These are phyloP conservation scores for Spondyliosoma cantharus DNA, from an alignment of 2,797 vertebrate species.

Conservation along the genomic window DNA sequence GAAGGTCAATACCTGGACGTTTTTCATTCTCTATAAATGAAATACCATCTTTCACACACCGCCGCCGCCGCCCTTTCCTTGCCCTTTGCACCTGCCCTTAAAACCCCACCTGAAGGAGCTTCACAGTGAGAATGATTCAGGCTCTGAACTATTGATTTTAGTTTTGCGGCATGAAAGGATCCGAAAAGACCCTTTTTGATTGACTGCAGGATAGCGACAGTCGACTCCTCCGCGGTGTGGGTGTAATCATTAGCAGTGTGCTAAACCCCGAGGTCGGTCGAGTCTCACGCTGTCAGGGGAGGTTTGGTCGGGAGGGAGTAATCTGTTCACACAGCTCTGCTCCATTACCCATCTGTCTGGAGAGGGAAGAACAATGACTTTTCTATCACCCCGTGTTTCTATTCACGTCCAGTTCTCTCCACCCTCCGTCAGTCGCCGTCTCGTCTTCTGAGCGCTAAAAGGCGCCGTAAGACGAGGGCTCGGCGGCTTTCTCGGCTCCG, in stretches of 20 bases:
- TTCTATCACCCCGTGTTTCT: conserved; percentile 39
- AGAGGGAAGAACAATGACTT: conserved; percentile 63
- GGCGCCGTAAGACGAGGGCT: conserved; percentile 13
- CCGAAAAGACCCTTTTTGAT: conserved; percentile 61
- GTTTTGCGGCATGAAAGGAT: conserved; percentile 39
- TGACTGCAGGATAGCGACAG: conserved; percentile 61
- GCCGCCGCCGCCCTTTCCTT: not conserved
- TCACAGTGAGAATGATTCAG: conserved; percentile 45
- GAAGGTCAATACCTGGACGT: conserved; percentile 10
- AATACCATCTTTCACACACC: conserved; percentile 12
- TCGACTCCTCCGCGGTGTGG: conserved; percentile 48
- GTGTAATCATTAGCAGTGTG: conserved; percentile 69
- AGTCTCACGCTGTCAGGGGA: conserved; percentile 69
- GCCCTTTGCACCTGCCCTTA: conserved; percentile 36
- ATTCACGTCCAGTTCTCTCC: conserved; percentile 13
- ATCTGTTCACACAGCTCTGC: conserved; percentile 70
- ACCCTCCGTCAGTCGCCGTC: conserved; percentile 8
- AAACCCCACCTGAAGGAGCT: conserved; percentile 31
- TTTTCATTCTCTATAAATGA: not conserved
- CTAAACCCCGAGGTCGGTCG: conserved; percentile 64
- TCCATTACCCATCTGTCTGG: conserved; percentile 78
- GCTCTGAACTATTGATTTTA: conserved; percentile 49
- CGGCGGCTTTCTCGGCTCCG: conserved; percentile 23
- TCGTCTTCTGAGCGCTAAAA: conserved; percentile 20
- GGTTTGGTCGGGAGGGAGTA: conserved; percentile 66